Evolutionary conservation across 2,888 invertebrate species (phyloP).

Genomic region (Cheilosia impressa): DNA sequence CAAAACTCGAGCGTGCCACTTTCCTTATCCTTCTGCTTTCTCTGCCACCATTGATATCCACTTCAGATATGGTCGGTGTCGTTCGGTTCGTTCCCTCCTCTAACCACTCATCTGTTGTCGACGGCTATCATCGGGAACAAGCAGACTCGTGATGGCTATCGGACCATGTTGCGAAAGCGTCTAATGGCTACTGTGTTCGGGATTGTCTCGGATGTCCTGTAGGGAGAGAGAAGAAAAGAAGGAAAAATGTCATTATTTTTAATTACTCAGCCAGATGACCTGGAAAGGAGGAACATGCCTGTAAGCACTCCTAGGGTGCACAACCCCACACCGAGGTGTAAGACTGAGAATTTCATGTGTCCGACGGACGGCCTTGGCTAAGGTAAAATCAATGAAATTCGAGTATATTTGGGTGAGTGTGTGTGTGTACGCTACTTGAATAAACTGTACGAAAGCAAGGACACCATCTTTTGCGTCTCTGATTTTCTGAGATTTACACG

Average conservation of each 20-base stretch:
- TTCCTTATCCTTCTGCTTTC: constrained; percentile 16
- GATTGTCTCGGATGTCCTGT: constrained; percentile 39
- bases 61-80: constrained; percentile 37
- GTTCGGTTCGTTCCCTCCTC: constrained; percentile 14
- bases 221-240: constrained; percentile 6
- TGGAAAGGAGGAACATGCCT: constrained; percentile 16
- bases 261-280: constrained; percentile 56
- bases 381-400: constrained; percentile 24
- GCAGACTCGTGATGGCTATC: constrained; percentile 15
- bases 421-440: background rate
- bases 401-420: constrained; percentile 10
- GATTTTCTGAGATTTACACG: constrained; percentile 37
- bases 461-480: constrained; percentile 42
- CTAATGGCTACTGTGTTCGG: constrained; percentile 30
- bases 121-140: constrained; percentile 18
- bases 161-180: constrained; percentile 34
- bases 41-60: constrained; percentile 49
- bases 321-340: background rate
- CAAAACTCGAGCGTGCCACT: constrained; percentile 39
- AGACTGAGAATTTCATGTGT: constrained; percentile 27
- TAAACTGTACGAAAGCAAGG: constrained; percentile 23
- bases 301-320: background rate
- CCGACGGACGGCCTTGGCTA: constrained; percentile 30
- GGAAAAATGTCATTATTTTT: constrained; percentile 58
- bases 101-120: constrained; percentile 27